phyloP scores from a whole-genome alignment of 1,140 invertebrate genomes.

The Idris sp. region DNA sequence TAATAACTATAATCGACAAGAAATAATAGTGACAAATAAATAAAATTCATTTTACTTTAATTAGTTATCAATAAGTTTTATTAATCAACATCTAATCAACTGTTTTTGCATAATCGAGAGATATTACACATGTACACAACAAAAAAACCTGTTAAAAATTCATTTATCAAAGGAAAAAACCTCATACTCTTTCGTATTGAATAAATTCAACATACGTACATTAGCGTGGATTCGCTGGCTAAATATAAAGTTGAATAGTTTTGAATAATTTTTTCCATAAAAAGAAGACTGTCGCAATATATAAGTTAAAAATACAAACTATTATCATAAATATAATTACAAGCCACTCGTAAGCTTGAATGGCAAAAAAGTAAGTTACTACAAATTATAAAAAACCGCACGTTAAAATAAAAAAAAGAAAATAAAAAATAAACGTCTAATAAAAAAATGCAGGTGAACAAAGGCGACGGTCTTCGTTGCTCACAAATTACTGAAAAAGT shows the following conservation, averaged over 20 bases:
- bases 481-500: conserved; percentile 46
- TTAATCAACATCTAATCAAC: conserved; percentile 40
- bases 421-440: background rate
- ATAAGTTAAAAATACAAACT: conserved; percentile 1
- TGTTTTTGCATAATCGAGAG: conserved; percentile 32
- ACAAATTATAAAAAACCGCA: too few species aligned
- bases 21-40: conserved; percentile 13
- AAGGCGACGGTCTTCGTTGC: conserved; percentile 18
- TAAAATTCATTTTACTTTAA: background rate
- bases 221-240: too few species aligned
- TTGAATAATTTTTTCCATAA: background rate
- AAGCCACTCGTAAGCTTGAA: too few species aligned
- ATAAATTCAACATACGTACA: conserved; percentile 7
- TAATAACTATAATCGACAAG: background rate
- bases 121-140: conserved; percentile 39
- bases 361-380: too few species aligned
- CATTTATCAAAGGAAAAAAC: background rate
- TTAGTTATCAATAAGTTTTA: conserved; percentile 17
- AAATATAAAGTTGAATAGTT: background rate
- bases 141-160: conserved; percentile 42
- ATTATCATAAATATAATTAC: too few species aligned
- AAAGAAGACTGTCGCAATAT: background rate
- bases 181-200: conserved; percentile 3
- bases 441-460: conserved; percentile 4
- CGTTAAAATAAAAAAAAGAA: too few species aligned